A percentile compares a stretch with the other conserved stretches of the same genome.
Conservation (phyloP, 2,113 vertebrate genomes). For the Brachyistius frenatus region DNA sequence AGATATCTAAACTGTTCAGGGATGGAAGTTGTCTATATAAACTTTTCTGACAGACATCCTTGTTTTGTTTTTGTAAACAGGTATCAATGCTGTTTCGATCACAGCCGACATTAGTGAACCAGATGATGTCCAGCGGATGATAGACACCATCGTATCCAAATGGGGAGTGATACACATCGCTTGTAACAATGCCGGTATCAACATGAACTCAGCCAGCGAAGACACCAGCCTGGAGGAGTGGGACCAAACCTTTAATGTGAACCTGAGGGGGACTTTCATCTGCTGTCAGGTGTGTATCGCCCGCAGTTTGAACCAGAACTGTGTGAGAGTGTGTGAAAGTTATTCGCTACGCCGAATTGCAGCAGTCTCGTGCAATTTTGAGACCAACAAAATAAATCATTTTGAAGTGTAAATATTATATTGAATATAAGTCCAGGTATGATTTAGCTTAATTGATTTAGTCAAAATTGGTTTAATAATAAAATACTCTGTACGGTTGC, state of each 20-base stretch:
- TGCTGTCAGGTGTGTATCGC: constrained; percentile 85
- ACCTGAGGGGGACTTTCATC: constrained; percentile 87
- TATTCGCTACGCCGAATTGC: no score
- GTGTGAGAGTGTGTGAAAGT: no score
- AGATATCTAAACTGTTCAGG: no score
- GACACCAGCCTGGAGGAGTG: constrained; percentile 86
- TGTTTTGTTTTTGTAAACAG: constrained; percentile 62
- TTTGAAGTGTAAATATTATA: no score
- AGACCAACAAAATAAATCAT: no score
- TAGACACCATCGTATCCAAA: constrained; percentile 77
- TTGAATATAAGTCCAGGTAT: no score
- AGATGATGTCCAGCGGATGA: constrained; percentile 82
- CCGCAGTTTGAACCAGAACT: not conserved
- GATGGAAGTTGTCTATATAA: not conserved
- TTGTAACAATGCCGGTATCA: constrained; percentile 87
- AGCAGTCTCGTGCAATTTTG: no score
- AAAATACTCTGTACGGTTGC: no score
- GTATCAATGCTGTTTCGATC: constrained; percentile 82
- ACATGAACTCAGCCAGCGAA: constrained; percentile 88
- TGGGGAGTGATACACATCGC: constrained; percentile 84
- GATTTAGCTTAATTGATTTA: no score
- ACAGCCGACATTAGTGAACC: constrained; percentile 86
- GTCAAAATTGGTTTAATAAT: no score
- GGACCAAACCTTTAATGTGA: constrained; percentile 87
- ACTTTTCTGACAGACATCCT: not conserved